Percentiles rank a stretch among this genome's conserved stretches.
These are phyloP conservation scores for Tarsius wallacei DNA, from an alignment of 2,797 vertebrate species.

Conservation along the genomic window DNA sequence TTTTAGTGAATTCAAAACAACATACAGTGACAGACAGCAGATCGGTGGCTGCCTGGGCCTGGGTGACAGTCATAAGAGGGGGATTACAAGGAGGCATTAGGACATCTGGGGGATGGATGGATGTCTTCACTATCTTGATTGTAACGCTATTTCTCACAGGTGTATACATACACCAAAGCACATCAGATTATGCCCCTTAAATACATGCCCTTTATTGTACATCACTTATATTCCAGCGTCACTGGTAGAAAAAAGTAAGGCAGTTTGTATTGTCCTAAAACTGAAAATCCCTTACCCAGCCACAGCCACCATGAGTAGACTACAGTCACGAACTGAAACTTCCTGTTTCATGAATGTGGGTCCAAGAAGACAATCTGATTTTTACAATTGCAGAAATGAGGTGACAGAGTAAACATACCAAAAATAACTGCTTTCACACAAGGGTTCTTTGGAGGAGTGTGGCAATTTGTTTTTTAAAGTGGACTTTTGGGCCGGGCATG, in stretches of 20 bases:
- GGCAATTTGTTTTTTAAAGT: neutral
- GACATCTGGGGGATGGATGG: neutral
- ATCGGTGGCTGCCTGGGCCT: too few relatives aligned
- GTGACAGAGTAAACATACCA: neutral
- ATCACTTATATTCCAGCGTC: neutral
- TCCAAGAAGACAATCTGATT: neutral
- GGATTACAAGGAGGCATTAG: neutral
- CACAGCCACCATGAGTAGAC: neutral
- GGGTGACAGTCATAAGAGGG: neutral
- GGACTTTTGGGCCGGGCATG: neutral
- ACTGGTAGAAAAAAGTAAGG: neutral
- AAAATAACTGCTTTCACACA: neutral
- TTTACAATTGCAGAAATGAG: neutral
- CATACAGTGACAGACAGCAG: accelerated
- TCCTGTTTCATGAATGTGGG: neutral
- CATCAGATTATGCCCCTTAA: neutral
- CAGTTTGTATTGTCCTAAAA: too few relatives aligned
- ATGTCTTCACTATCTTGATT: neutral
- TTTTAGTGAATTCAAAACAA: neutral
- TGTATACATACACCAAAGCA: neutral
- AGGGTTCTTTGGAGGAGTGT: neutral
- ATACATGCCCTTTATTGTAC: neutral
- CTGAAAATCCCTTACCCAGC: neutral
- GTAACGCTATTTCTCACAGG: neutral
- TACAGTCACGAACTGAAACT: neutral